Evolutionary conservation across 2,113 vertebrate species (phyloP).

Genomic region (Dasyurus viverrinus): DNA sequence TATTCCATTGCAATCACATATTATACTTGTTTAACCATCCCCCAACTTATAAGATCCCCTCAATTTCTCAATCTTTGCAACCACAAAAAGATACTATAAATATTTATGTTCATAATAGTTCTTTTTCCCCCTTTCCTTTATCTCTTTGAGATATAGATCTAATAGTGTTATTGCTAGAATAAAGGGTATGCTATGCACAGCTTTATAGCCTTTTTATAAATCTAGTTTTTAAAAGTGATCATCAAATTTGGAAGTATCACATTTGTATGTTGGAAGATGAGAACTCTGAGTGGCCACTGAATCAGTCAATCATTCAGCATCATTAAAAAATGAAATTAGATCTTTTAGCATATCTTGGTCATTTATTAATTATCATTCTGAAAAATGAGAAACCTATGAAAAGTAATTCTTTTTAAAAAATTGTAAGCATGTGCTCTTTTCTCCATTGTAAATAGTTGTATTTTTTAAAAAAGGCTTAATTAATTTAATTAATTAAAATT

Average conservation of each 20-base stretch:
- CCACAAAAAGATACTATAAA: not conserved
- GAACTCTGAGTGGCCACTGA: not conserved
- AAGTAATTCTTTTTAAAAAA: slow-evolving; percentile 16
- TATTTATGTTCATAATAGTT: not conserved
- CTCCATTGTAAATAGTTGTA: not conserved
- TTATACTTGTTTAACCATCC: not conserved
- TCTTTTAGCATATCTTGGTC: not conserved
- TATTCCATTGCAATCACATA: not conserved
- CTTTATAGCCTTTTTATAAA: not conserved
- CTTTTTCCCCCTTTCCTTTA: not conserved
- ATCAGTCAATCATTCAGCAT: not conserved
- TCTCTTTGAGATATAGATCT: not conserved
- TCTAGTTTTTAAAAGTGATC: not conserved
- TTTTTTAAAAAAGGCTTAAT: not conserved
- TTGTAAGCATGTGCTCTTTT: not conserved
- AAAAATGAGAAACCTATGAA: slow-evolving; percentile 16
- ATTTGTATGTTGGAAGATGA: not conserved
- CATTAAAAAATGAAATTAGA: slow-evolving; percentile 4
- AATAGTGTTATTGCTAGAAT: not conserved
- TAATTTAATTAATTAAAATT: no score
- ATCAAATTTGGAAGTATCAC: slow-evolving; percentile 4
- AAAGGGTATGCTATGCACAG: not conserved
- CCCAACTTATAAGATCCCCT: not conserved
- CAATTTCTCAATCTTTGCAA: not conserved
- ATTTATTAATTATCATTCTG: not conserved